A percentile compares a stretch with the other conserved stretches of the same genome.
phyloP scores from a whole-genome alignment of 2,888 invertebrate genomes.

The Rhagonycha lutea region DNA sequence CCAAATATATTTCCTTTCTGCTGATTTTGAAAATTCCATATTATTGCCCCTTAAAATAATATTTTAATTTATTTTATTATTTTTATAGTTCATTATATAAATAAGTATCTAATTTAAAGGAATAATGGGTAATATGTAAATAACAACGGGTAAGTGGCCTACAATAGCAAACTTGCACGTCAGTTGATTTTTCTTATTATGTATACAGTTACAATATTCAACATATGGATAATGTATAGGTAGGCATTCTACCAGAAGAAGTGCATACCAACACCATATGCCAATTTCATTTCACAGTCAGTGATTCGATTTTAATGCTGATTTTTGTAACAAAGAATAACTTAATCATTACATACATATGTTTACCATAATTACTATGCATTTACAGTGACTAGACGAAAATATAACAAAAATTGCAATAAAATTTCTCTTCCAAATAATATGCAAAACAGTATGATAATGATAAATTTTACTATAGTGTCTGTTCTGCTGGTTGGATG shows the following conservation, averaged over 20 bases:
- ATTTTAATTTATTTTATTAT: not conserved
- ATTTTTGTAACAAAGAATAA: not conserved
- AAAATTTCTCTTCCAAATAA: not conserved
- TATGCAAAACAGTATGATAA: not conserved
- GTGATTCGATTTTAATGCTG: not conserved
- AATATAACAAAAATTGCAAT: not conserved
- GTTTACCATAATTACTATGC: not conserved
- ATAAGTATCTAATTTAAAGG: not conserved
- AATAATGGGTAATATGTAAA: not conserved
- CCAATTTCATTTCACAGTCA: not conserved
- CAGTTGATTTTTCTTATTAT: conserved; percentile 10
- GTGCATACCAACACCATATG: not conserved
- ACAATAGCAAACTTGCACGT: conserved; percentile 5
- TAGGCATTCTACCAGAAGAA: not conserved
- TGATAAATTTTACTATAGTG: too few species aligned
- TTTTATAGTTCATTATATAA: not conserved
- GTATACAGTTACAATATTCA: conserved; percentile 11
- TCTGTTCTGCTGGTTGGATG: too few species aligned
- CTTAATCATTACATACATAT: not conserved
- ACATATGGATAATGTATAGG: conserved; percentile 23
- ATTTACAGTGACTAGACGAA: not conserved
- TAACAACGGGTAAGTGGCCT: conserved; percentile 9
- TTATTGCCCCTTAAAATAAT: not conserved
- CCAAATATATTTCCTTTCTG: not conserved
- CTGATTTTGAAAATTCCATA: not conserved